Conservation (phyloP, 2,113 vertebrate genomes). For the Nycticryphes semicollaris region DNA sequence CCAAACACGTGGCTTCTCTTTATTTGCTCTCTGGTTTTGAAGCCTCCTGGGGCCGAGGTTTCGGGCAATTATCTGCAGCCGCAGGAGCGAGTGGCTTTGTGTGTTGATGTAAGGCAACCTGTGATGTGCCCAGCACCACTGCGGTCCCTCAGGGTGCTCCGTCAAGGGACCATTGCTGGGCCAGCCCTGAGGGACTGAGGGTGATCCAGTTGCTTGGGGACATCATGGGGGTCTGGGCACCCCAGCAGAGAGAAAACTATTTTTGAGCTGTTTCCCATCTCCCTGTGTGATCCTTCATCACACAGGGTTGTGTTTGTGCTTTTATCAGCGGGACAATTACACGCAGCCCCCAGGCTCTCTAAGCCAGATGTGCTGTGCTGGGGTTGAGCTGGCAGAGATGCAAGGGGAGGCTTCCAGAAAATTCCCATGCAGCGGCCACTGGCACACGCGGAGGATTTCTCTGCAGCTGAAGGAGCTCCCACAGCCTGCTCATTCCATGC, state of each 20-base stretch:
- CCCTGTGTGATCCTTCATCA: neutral
- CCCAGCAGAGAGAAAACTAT: neutral
- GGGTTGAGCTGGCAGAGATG: neutral
- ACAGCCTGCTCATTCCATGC: neutral
- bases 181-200: fast-evolving
- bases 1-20: neutral
- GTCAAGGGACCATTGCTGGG: fast-evolving
- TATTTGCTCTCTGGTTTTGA: conserved; percentile 32
- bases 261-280: neutral
- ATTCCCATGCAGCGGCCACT: neutral
- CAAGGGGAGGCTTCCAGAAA: neutral
- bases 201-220: neutral
- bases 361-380: neutral
- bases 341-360: neutral
- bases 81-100: fast-evolving
- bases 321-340: neutral
- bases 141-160: fast-evolving
- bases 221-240: fast-evolving
- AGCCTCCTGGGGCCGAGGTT: neutral
- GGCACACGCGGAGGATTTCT: neutral
- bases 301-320: neutral
- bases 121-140: fast-evolving
- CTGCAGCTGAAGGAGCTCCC: neutral
- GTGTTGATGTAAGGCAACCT: neutral
- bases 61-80: neutral